Percentiles rank a stretch among this genome's conserved stretches.
Conservation (phyloP, 2,797 vertebrate genomes). For the Bryconaethiops microstoma region DNA sequence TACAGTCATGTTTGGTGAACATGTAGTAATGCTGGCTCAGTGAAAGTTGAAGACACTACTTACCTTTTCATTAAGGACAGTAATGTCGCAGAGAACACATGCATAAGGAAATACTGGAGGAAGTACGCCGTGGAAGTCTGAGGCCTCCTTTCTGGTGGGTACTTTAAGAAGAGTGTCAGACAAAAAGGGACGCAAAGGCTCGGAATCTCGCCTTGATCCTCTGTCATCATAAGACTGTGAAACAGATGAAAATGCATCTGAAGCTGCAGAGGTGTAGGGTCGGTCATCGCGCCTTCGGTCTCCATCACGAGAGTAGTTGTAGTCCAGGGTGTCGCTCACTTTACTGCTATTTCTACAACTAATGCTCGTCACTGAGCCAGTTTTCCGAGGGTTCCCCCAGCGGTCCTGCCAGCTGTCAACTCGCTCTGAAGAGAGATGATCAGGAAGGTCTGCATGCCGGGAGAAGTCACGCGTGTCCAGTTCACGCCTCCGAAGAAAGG, state of each 20-base stretch:
- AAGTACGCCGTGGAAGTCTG: conserved; percentile 74
- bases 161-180: not conserved
- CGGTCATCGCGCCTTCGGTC: conserved; percentile 43
- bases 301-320: conserved; percentile 48
- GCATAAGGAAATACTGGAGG: conserved; percentile 71
- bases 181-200: not conserved
- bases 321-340: conserved; percentile 58
- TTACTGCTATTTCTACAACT: not conserved
- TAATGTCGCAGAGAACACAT: conserved; percentile 77
- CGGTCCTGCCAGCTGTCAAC: conserved; percentile 55
- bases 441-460: conserved; percentile 73
- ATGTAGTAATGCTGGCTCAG: conserved; percentile 31
- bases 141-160: conserved; percentile 65
- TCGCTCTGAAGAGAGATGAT: conserved; percentile 57
- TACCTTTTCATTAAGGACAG: conserved; percentile 76
- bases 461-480: conserved; percentile 72
- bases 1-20: conserved; percentile 17
- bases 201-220: not conserved
- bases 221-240: conserved; percentile 25
- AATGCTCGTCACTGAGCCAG: not conserved
- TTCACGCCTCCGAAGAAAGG: conserved; percentile 75
- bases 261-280: not conserved
- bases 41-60: conserved; percentile 57
- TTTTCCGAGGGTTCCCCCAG: conserved; percentile 54
- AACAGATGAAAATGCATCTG: not conserved